A percentile compares a stretch with the other conserved stretches of the same genome.
These are phyloP conservation scores for Threskiornis aethiopicus DNA, from an alignment of 2,797 vertebrate species.

Conservation along the genomic window DNA sequence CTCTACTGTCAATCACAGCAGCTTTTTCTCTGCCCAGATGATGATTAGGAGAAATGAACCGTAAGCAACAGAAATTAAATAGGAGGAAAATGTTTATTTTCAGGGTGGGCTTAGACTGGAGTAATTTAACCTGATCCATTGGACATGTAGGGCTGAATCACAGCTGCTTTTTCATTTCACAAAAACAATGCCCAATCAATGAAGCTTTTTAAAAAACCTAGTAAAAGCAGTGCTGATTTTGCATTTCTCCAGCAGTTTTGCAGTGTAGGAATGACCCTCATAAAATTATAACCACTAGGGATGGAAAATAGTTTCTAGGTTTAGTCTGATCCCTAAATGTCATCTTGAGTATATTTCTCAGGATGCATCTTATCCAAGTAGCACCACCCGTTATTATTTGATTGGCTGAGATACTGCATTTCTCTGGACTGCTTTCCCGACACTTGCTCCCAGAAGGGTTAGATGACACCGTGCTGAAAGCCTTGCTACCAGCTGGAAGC, in stretches of 20 bases:
- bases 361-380: neutral
- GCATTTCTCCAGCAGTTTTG: neutral
- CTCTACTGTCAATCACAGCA: neutral
- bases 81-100: slow-evolving; percentile 2
- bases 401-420: neutral
- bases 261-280: neutral
- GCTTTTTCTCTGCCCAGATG: neutral
- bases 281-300: neutral
- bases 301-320: slow-evolving; percentile 13
- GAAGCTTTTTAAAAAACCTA: neutral
- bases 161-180: slow-evolving; percentile 12
- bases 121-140: neutral
- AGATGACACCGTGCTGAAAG: neutral
- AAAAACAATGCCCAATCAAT: neutral
- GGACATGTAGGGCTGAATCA: neutral
- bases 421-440: neutral
- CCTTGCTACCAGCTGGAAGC: slow-evolving; percentile 8
- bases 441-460: neutral
- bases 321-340: neutral
- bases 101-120: neutral
- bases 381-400: neutral
- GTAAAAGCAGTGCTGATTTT: neutral
- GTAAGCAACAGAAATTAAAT: neutral
- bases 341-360: neutral
- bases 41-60: neutral